Evolutionary conservation across 2,888 invertebrate species (phyloP).

Genomic region (Sericinus montela): DNA sequence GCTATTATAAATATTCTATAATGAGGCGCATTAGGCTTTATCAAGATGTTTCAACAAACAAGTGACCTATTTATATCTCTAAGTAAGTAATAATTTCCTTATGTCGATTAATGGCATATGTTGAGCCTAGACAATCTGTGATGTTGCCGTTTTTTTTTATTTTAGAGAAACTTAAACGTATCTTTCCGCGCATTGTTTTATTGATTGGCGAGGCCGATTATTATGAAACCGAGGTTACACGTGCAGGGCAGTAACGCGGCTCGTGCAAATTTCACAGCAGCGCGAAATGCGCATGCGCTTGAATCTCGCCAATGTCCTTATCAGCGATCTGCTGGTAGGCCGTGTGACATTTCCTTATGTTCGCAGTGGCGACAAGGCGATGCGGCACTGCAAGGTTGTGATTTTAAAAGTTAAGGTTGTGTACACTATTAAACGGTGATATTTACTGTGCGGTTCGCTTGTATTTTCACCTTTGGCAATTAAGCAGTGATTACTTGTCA

Average conservation of each 20-base stretch:
- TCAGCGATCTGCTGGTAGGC: conserved; percentile 18
- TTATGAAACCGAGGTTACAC: conserved; percentile 51
- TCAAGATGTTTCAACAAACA: conserved; percentile 3
- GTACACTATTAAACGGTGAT: conserved; percentile 18
- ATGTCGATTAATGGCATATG: neutral
- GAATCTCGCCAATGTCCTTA: conserved; percentile 25
- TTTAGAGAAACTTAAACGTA: conserved; percentile 16
- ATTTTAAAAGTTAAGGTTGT: conserved; percentile 29
- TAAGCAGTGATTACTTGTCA: conserved; percentile 4
- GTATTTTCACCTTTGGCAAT: conserved; percentile 15
- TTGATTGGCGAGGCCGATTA: conserved; percentile 29
- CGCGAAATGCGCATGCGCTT: conserved; percentile 24
- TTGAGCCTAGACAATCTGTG: neutral
- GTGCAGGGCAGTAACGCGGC: conserved; percentile 48
- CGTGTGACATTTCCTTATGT: conserved; percentile 28
- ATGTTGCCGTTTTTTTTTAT: conserved; percentile 1
- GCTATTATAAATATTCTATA: too few species aligned
- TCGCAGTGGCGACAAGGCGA: conserved; percentile 23
- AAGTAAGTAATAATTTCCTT: conserved; percentile 4
- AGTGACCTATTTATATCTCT: conserved; percentile 2
- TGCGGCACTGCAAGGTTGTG: conserved; percentile 22
- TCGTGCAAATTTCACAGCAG: conserved; percentile 41
- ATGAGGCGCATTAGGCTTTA: conserved; percentile 4
- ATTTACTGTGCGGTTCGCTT: conserved; percentile 11
- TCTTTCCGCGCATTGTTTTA: conserved; percentile 19